Conservation (phyloP, 1,140 invertebrate species). For the Heliconius hermathena region DNA sequence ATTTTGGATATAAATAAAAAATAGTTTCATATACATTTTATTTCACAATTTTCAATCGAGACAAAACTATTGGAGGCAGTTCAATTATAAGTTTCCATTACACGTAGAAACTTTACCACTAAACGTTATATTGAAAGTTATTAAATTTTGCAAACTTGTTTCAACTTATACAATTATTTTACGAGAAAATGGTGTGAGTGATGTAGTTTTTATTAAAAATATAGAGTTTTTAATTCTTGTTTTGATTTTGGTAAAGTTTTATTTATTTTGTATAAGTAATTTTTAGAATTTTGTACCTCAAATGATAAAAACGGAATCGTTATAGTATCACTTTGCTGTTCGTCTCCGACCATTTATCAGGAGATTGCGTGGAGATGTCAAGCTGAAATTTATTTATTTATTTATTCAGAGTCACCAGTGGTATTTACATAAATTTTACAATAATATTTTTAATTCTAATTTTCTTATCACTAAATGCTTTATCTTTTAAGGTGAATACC, state of each 20-base stretch:
- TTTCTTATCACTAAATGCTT: no score
- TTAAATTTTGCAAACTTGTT: conserved; percentile 10
- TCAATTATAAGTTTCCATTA: conserved; percentile 13
- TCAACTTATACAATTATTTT: conserved; percentile 8
- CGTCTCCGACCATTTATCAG: no score
- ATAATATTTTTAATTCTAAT: no score
- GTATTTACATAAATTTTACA: no score
- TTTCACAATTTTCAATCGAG: conserved; percentile 8
- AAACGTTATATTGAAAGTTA: conserved; percentile 15
- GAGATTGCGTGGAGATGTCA: no score
- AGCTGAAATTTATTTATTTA: no score
- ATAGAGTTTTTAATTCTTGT: neutral
- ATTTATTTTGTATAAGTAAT: neutral
- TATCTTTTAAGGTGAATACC: no score
- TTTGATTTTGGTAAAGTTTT: neutral
- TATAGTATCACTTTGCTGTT: no score
- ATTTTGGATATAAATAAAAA: neutral
- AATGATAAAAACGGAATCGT: no score
- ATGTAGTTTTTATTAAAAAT: neutral
- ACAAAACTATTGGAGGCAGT: conserved; percentile 9
- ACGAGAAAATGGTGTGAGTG: neutral
- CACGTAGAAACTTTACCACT: neutral
- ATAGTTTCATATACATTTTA: neutral
- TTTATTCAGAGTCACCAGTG: no score
- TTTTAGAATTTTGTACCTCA: neutral